Evolutionary conservation across 2,888 invertebrate genomes (phyloP), one percentile per base, ranked within the genome.

Genomic region (Kuschelorhynchus macadamiae): DNA sequence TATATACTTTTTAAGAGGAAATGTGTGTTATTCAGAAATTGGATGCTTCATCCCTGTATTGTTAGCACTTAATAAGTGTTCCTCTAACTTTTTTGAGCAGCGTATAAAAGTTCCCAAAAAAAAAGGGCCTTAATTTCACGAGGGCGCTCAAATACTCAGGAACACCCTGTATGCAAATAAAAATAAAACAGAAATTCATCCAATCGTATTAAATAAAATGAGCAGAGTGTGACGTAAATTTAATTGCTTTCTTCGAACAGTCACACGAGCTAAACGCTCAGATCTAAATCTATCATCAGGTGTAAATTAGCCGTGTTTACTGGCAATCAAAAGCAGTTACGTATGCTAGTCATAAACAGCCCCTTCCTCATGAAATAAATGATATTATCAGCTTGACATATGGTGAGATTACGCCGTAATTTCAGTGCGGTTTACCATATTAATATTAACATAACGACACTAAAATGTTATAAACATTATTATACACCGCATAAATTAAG

Each of bases 371-470:
- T 72, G 72, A 74, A 74, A 77, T 75, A 75, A 74, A 75, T 68
- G 76, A 74, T 77, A 72, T 65, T 74, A 76, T 74, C 73, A 73
- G 64, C 67, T 71, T 74, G 74, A 75, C 76, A 76, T 76, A 76
- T 76, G 76, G 72, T 72, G 72, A 74, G 75, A 76, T 76, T 74
- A 75, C 42, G 25, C 30, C n/a, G 49, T 50, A 52, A 63, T 63
- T 57, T 56, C 53, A 46, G 17, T 47, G 53, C 50, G 30, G 52
- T 59, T 68, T 49, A 33, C 39, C 2, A 39, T 59, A 57, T 47
- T 49, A 53, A 36, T 69, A 47, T 16, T 14, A 42, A 42, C 42
- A 42, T 42, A 9, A 42, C 11, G 2, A 36, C 36, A 36, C 36
- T 36, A 25, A 25, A 25, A 25, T 25, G n/a, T n/a, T n/a, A n/a